phyloP scores from a whole-genome alignment of 2,888 invertebrate genomes.

The Microplitis deprimator region DNA sequence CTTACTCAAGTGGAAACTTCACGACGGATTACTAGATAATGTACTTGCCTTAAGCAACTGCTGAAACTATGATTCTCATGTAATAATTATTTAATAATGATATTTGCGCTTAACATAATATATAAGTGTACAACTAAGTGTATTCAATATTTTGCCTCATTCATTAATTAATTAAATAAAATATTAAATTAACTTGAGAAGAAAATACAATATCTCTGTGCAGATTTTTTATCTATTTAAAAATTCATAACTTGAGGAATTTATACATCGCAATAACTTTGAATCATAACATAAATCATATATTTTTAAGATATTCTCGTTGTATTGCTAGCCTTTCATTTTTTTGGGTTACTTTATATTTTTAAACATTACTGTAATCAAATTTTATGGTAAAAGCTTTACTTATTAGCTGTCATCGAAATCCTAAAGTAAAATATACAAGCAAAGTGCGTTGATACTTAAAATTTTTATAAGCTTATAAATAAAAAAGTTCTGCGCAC shows the following conservation, averaged over 20 bases:
- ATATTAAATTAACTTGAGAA: no score
- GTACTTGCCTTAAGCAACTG: not conserved
- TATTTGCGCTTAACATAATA: not conserved
- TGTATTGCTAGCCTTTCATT: not conserved
- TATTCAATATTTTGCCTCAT: no score
- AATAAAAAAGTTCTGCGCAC: no score
- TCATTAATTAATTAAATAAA: no score
- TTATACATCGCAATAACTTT: not conserved
- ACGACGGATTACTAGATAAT: constrained; percentile 5
- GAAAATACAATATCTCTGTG: not conserved
- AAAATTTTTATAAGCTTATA: no score
- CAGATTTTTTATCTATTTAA: not conserved
- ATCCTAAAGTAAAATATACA: no score
- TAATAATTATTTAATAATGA: not conserved
- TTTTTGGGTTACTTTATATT: no score
- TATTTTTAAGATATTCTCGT: not conserved
- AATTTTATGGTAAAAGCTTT: no score
- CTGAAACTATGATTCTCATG: not conserved
- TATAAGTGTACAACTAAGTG: no score
- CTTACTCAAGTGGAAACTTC: not conserved
- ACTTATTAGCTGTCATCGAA: no score
- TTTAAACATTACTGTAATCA: no score
- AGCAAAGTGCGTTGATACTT: no score
- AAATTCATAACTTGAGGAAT: not conserved
- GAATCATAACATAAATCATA: not conserved